Conservation (phyloP, 2,113 vertebrate species). For the Tor tambroides region DNA sequence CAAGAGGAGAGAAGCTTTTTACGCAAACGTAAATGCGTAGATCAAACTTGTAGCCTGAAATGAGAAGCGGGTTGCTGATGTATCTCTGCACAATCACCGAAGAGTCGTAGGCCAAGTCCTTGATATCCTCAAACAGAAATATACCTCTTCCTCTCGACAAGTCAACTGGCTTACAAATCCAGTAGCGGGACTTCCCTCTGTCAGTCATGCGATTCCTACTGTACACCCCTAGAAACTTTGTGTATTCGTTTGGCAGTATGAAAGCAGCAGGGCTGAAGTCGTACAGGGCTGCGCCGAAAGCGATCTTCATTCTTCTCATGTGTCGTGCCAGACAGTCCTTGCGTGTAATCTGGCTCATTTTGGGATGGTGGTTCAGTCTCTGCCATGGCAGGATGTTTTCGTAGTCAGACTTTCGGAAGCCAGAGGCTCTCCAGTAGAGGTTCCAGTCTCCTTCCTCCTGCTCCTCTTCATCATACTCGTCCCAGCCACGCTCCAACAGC, state of each 20-base stretch:
- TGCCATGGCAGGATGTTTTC: slow-evolving; percentile 78
- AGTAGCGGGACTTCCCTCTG: slow-evolving; percentile 64
- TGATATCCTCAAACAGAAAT: slow-evolving; percentile 80
- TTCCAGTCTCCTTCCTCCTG: slow-evolving; percentile 77
- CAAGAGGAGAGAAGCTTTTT: slow-evolving; percentile 80
- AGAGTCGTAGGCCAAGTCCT: slow-evolving; percentile 76
- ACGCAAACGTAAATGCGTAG: slow-evolving; percentile 83
- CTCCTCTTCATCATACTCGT: slow-evolving; percentile 69
- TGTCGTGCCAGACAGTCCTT: slow-evolving; percentile 81
- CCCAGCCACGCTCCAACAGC: slow-evolving; percentile 81
- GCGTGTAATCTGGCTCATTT: slow-evolving; percentile 76
- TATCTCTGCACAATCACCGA: slow-evolving; percentile 79
- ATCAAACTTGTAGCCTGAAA: slow-evolving; percentile 84
- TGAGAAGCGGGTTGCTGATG: slow-evolving; percentile 79
- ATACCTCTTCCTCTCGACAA: slow-evolving; percentile 81
- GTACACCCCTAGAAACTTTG: slow-evolving; percentile 76
- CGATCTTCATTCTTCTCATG: slow-evolving; percentile 76
- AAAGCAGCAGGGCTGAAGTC: slow-evolving; percentile 78
- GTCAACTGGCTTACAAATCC: slow-evolving; percentile 83
- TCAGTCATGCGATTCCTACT: slow-evolving; percentile 63
- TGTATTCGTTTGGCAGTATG: slow-evolving; percentile 79
- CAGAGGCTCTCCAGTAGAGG: slow-evolving; percentile 76
- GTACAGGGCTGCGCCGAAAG: slow-evolving; percentile 73
- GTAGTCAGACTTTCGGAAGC: slow-evolving; percentile 73
- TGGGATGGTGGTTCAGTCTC: slow-evolving; percentile 82